phyloP scores from a whole-genome alignment of 1,140 invertebrate species.

The Pogonognathellus flavescens region DNA sequence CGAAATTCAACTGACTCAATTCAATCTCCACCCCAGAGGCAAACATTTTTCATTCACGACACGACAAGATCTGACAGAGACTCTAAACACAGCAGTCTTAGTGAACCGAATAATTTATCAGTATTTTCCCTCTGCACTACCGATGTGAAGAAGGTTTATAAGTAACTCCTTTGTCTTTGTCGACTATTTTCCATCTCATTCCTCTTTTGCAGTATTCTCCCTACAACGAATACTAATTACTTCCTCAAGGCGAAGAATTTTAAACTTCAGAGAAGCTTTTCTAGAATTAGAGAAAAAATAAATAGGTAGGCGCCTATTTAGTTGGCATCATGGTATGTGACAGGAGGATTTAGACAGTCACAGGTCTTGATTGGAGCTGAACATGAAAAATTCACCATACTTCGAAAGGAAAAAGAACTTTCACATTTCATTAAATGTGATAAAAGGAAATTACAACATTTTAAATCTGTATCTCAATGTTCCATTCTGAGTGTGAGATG shows the following conservation, averaged over 20 bases:
- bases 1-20: slow-evolving; percentile 27
- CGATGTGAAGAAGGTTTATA: neutral
- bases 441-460: no score
- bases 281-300: no score
- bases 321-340: no score
- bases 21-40: neutral
- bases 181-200: slow-evolving; percentile 22
- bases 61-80: neutral
- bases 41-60: slow-evolving; percentile 22
- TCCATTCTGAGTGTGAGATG: no score
- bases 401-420: no score
- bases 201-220: neutral
- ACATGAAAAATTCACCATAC: no score
- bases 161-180: slow-evolving; percentile 21
- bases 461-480: no score
- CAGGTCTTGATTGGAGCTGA: no score
- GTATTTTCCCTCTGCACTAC: slow-evolving; percentile 18
- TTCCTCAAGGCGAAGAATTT: slow-evolving; percentile 19
- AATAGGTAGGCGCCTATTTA: no score
- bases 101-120: slow-evolving; percentile 20
- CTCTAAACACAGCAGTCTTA: no score
- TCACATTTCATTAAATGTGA: no score
- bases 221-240: slow-evolving; percentile 7
- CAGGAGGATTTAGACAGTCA: no score
- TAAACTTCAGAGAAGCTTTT: neutral